Base-by-base conservation (phyloP, 2,797 vertebrate species). In the Darevskia nairensis region DNA sequence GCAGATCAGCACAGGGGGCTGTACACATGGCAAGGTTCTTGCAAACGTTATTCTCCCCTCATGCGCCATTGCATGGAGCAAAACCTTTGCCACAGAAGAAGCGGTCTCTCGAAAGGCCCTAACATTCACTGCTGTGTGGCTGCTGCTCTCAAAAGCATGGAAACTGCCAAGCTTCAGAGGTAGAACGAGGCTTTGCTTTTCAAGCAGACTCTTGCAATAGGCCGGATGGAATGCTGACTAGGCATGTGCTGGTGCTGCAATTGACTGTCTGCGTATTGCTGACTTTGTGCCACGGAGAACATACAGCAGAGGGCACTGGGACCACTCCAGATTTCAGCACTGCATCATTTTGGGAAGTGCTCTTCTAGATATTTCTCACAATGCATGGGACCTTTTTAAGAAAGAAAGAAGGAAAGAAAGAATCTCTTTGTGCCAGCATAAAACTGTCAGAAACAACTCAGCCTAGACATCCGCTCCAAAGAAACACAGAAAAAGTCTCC, bases 301-400 rank as follows among this genome's bases (percentile, higher is more conserved):
- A 61, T 69, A 59, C 55, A 83, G 39, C 15, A 85, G 68, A 66
- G 77, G 68, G 25, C 55, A 75, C 25, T 85, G 77, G 55, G 55
- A 75, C 78, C n/a, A 39, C 77, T 85, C 68, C 69, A 85, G 68
- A 74, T 69, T 84, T 83, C 82, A 88, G 32, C 32, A 19, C 29
- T 39, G 23, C 69, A 75, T 68, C 55, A 55, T 15, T 35, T 32
- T 80, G 23, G 50, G 50, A 85, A 84, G 1, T 59, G 19, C 35
- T 32, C 55, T 79, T 71, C 46, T 85, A 64, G 3, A 9, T 13
- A n/a, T 46, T 80, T 80, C 64, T 61, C 32, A 81, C 27, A 35
- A 55, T 29, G 27, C 27, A 27, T 85, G 41, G 17, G 41, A 44
- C 9, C 77, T 69, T 61, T 72, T 76, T 13, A 55, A 55, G 50